Evolutionary conservation across 2,797 vertebrate genomes (phyloP).

Genomic region (Micromesistius poutassou): DNA sequence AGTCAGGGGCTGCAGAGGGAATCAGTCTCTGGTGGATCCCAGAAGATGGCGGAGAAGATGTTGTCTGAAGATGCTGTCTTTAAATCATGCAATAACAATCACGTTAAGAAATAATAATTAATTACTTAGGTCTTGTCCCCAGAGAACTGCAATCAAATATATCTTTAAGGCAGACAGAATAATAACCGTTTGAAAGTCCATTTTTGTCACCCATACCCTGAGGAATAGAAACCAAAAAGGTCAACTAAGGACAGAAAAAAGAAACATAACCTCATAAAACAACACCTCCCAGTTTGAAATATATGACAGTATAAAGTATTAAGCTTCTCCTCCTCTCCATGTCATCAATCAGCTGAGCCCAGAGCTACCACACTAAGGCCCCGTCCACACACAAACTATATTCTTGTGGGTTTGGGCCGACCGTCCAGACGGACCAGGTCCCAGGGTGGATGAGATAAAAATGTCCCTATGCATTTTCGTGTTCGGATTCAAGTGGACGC

Average conservation of each 20-base stretch:
- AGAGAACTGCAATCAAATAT: constrained; percentile 5
- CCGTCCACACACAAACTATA: no score
- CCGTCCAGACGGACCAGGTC: no score
- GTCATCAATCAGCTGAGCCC: not conserved
- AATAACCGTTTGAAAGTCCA: constrained; percentile 33
- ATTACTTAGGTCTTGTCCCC: constrained; percentile 35
- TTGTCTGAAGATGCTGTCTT: constrained; percentile 6
- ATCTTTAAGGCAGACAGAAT: not conserved
- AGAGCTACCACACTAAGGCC: not conserved
- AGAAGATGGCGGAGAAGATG: no score
- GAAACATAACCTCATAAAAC: not conserved
- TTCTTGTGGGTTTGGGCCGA: no score
- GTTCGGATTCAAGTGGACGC: no score
- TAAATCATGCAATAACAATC: not conserved
- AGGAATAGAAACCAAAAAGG: not conserved
- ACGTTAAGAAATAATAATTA: constrained; percentile 1
- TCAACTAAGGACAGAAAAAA: not conserved
- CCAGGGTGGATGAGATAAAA: no score
- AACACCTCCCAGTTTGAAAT: not conserved
- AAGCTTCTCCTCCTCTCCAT: not conserved
- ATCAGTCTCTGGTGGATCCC: no score
- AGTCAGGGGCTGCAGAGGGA: no score
- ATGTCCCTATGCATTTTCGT: no score
- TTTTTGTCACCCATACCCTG: constrained; percentile 41
- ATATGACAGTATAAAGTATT: not conserved